Conservation (phyloP, 2,113 vertebrate genomes). For the Tyto alba region DNA sequence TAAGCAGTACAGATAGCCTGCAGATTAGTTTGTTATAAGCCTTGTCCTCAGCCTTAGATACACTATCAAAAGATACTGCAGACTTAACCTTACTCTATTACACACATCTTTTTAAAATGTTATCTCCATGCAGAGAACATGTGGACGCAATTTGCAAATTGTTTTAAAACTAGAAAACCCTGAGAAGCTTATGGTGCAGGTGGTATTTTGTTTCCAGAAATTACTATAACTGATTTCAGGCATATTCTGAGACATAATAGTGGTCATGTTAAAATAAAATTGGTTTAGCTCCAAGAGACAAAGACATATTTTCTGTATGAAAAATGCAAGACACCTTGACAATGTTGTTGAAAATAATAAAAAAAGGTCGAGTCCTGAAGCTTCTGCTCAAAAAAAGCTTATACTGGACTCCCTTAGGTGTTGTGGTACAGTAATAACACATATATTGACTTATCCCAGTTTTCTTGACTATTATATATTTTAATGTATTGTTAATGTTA, state of each 20-base stretch:
- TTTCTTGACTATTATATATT: not conserved
- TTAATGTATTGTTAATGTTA: not conserved
- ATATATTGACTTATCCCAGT: not conserved
- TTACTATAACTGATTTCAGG: not conserved
- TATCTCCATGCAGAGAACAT: not conserved
- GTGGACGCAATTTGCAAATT: not conserved
- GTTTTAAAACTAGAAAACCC: not conserved
- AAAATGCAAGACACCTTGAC: not conserved
- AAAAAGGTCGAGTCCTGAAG: not conserved
- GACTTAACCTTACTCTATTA: not conserved
- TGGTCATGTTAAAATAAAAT: not conserved
- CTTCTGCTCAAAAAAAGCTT: not conserved
- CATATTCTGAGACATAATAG: not conserved
- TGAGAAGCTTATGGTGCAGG: not conserved
- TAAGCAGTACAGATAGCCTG: not conserved
- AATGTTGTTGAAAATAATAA: not conserved
- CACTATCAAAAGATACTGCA: not conserved
- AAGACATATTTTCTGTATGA: not conserved
- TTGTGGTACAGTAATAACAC: not conserved
- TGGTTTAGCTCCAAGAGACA: not conserved
- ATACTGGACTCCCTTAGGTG: not conserved
- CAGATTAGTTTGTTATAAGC: not conserved
- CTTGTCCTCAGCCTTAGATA: not conserved
- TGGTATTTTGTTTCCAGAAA: slow-evolving; percentile 10
- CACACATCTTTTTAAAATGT: not conserved